Conservation (phyloP, 2,113 vertebrate genomes). For the Hyla sarda region DNA sequence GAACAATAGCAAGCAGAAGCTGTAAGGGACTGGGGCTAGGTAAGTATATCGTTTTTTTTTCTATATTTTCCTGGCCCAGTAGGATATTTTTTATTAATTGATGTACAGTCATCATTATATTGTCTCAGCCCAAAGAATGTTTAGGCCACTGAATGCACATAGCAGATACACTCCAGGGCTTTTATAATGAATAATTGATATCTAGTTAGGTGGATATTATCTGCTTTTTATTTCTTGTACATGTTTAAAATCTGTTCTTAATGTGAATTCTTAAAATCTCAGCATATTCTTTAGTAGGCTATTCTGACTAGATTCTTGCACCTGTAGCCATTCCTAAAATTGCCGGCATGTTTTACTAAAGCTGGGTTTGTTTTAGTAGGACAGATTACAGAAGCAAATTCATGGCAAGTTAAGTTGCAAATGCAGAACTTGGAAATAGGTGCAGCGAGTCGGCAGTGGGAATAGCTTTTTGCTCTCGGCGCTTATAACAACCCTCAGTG, state of each 20-base stretch:
- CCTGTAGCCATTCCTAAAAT: background rate
- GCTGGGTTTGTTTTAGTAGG: background rate
- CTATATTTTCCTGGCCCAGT: too few relatives aligned
- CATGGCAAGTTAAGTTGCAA: constrained; percentile 1
- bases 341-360: background rate
- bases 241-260: background rate
- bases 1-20: too few relatives aligned
- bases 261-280: background rate
- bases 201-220: background rate
- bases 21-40: too few relatives aligned
- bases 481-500: constrained; percentile 44
- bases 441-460: constrained; percentile 40
- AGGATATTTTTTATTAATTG: too few relatives aligned
- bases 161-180: background rate
- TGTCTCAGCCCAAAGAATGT: too few relatives aligned
- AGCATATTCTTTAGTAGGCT: background rate
- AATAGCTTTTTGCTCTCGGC: constrained; percentile 36
- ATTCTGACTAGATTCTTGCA: background rate
- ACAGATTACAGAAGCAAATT: constrained; percentile 17
- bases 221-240: background rate
- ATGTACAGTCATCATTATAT: too few relatives aligned
- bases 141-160: too few relatives aligned
- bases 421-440: constrained; percentile 15
- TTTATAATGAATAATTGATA: background rate
- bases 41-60: too few relatives aligned